A percentile compares a stretch with the other conserved stretches of the same genome.
These are phyloP conservation scores for Laterallus jamaicensis DNA, from an alignment of 2,113 vertebrate species.

Conservation along the genomic window DNA sequence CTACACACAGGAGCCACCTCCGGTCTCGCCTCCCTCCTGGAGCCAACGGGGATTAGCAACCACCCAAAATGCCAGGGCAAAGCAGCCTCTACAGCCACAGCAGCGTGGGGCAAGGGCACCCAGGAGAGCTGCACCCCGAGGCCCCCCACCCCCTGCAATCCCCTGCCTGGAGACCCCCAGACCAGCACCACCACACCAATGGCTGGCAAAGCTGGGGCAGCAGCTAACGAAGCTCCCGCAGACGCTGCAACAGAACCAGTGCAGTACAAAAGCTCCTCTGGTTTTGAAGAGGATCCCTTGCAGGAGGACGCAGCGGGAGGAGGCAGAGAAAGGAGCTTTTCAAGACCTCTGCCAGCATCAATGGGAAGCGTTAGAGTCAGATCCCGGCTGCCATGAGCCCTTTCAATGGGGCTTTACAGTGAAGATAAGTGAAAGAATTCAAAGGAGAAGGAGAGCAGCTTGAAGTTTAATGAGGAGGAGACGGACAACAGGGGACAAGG, in stretches of 20 bases:
- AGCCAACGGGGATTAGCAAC: background rate
- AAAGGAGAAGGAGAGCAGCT: background rate
- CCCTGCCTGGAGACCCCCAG: background rate
- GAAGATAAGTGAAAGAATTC: constrained; percentile 35
- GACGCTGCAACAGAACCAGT: background rate
- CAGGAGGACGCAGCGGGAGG: background rate
- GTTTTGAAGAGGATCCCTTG: constrained; percentile 23
- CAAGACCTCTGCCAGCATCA: constrained; percentile 23
- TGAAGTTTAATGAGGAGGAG: constrained; percentile 61
- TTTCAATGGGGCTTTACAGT: constrained; percentile 24
- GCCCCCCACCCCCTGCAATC: background rate
- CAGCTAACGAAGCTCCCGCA: background rate
- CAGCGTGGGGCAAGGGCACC: background rate
- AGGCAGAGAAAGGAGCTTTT: constrained; percentile 47
- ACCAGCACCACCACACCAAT: fast-evolving
- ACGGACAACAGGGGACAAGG: background rate
- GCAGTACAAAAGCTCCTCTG: background rate
- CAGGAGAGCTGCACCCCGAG: fast-evolving
- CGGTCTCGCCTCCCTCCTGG: background rate
- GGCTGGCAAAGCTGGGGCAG: background rate
- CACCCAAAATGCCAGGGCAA: background rate
- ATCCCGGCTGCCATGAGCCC: background rate
- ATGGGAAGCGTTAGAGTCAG: background rate
- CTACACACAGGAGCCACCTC: background rate
- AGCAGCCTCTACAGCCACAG: background rate